phyloP scores from a whole-genome alignment of 2,113 vertebrate genomes.

The Falcunculus frontatus region DNA sequence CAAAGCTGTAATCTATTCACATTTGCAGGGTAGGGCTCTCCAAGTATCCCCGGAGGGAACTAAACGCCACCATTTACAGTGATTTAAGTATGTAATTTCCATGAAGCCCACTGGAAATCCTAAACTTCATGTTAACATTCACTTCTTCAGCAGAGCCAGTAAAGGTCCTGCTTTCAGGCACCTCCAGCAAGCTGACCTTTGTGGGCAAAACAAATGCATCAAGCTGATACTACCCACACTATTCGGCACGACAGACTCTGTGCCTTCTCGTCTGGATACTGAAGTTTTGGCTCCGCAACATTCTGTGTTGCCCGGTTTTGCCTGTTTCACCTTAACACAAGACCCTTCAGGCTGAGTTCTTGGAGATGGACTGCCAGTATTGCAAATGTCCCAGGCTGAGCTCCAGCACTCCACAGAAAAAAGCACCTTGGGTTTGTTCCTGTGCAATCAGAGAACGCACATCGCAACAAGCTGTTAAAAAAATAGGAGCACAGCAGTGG shows the following conservation, averaged over 20 bases:
- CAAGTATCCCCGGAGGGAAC: background rate
- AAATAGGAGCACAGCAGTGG: background rate
- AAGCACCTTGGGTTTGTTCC: background rate
- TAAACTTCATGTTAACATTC: accelerated
- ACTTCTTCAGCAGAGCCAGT: background rate
- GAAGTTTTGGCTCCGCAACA: background rate
- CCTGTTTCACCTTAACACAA: background rate
- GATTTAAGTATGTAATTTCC: background rate
- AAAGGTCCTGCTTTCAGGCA: background rate
- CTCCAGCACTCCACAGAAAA: background rate
- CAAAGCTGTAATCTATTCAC: background rate
- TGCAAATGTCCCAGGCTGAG: background rate
- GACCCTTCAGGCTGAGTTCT: background rate
- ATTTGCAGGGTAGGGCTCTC: background rate
- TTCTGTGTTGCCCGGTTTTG: background rate
- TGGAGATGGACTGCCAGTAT: background rate
- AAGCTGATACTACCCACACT: accelerated
- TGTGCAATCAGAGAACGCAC: background rate
- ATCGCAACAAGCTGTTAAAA: background rate
- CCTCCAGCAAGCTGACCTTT: background rate
- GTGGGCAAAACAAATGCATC: background rate
- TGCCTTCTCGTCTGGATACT: background rate
- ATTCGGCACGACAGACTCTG: accelerated
- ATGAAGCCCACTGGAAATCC: background rate
- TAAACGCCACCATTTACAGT: background rate